Conservation (phyloP, 2,888 invertebrate genomes). For the Tribolium freemani region DNA sequence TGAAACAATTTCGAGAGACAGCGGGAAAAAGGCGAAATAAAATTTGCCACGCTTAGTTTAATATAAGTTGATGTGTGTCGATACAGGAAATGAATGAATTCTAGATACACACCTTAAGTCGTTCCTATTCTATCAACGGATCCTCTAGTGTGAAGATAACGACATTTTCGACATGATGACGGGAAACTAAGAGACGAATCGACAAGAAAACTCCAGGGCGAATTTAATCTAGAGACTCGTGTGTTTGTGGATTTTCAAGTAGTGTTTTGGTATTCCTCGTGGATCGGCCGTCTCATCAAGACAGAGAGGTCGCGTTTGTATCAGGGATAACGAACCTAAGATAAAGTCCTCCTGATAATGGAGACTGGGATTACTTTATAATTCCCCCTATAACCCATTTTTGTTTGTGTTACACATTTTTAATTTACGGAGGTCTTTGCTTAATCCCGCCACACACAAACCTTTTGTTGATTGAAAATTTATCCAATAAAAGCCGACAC, state of each 20-base stretch:
- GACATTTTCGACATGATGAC: conserved; percentile 67
- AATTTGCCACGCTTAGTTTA: conserved; percentile 45
- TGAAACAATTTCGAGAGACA: conserved; percentile 41
- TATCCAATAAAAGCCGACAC: background rate
- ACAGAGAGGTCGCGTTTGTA: conserved; percentile 59
- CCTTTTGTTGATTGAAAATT: conserved; percentile 8
- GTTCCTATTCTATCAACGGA: conserved; percentile 62
- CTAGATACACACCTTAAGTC: conserved; percentile 52
- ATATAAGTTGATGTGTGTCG: conserved; percentile 50
- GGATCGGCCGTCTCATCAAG: conserved; percentile 66
- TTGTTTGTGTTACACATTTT: conserved; percentile 41
- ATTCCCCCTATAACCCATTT: conserved; percentile 41
- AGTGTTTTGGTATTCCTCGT: conserved; percentile 67
- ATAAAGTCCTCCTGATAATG: conserved; percentile 55
- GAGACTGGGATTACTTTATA: conserved; percentile 55
- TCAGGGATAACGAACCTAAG: conserved; percentile 62
- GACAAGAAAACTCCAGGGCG: conserved; percentile 66
- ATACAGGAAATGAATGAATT: conserved; percentile 51
- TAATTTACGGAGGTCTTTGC: conserved; percentile 28
- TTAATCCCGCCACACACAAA: background rate
- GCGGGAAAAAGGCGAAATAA: conserved; percentile 18
- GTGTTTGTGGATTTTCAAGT: conserved; percentile 68
- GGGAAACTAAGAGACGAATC: conserved; percentile 67
- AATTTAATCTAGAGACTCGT: conserved; percentile 66
- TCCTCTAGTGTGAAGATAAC: conserved; percentile 67